Evolutionary conservation across 2,113 vertebrate species (phyloP).

Genomic region (Struthidea cinerea): DNA sequence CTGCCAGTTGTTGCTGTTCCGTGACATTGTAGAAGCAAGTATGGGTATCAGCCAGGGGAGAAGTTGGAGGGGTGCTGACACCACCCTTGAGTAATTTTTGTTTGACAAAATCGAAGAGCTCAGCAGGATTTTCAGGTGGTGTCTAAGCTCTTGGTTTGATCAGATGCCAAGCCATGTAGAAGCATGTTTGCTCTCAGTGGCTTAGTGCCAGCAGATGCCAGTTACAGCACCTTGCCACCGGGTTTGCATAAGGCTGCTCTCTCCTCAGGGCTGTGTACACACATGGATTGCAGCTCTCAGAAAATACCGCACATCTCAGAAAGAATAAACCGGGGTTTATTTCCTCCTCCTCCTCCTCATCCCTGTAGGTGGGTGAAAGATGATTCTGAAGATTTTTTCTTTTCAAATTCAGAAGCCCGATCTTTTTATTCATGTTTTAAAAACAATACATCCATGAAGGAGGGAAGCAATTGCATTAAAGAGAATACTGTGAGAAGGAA

Average conservation of each 20-base stretch:
- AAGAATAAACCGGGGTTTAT: neutral
- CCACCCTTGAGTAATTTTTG: neutral
- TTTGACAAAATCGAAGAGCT: neutral
- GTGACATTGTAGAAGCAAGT: neutral
- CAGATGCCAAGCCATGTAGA: neutral
- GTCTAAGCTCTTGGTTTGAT: neutral
- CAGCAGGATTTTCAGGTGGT: neutral
- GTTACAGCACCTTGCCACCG: neutral
- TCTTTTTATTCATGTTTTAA: neutral
- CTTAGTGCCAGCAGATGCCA: neutral
- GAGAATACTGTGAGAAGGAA: neutral
- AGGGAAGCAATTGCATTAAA: neutral
- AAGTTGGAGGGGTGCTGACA: fast-evolving
- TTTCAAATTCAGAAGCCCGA: neutral
- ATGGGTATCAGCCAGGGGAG: neutral
- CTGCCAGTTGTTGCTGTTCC: neutral
- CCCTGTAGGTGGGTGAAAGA: neutral
- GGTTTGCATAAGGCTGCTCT: neutral
- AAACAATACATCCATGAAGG: neutral
- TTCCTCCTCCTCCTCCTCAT: neutral
- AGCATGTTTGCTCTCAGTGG: neutral
- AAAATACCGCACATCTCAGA: neutral
- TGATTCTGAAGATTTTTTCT: neutral
- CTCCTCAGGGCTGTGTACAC: neutral
- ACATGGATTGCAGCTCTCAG: fast-evolving